Evolutionary conservation across 2,113 vertebrate genomes (phyloP), one percentile per base, ranked within the genome.

Genomic region (Lophochroa leadbeateri): DNA sequence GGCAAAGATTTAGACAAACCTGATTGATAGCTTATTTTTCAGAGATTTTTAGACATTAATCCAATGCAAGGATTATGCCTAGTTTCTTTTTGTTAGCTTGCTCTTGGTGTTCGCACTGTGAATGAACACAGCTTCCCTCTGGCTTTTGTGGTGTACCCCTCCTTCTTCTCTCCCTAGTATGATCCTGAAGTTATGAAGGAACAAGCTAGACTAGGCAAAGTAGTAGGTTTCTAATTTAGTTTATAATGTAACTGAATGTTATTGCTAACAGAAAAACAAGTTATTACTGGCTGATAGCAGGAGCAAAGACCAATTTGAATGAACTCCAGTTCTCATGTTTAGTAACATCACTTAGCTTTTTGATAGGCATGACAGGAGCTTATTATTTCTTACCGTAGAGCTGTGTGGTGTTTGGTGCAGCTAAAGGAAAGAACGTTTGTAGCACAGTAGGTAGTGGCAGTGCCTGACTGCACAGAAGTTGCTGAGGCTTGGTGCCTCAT

Each of bases 371-470:
- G 44, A 8, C 31, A 69, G 58, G 53, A 81, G 20, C 53, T 78
- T 1, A 2, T 28, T 4, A 16, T 84, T 67, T 33, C n/a, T 33
- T 6, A 3, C 31, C 0, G 27, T 19, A 29, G 47, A 61, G 35
- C 39, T 13, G 0, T 2, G 46, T 1, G 1, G 57, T 3, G 5
- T 44, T 69, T 50, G 37, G n/a, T 2, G 0, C 1, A 3, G 23
- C 6, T 27, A 13, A 31, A 44, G 33, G 25, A 46, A 63, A 3
- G 61, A 58, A 49, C 0, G 0, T 46, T 35, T 0, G 0, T 2
- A 31, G 63, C 27, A 3, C 5, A 3, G 19, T 5, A 25, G 29
- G 19, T 4, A 17, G 19, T 5, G 50, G 19, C 57, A 13, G 13
- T 3, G 11, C 37, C 58, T 15, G 21, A 8, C 35, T 37, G 23